Conservation (phyloP, 2,797 vertebrate genomes). For the Acridotheres tristis region DNA sequence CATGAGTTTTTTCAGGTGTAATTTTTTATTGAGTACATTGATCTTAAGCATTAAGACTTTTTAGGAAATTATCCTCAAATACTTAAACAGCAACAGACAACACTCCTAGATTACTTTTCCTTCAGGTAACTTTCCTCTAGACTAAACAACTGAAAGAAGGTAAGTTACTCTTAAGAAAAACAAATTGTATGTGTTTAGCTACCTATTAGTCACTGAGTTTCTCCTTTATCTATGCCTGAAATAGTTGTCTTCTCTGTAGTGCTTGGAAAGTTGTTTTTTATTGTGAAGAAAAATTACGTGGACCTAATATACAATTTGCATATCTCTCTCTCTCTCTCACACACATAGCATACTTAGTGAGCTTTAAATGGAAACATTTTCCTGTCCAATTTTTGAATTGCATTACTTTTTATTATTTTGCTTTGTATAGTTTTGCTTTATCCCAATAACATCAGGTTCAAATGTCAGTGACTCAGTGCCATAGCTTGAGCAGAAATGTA, state of each 20-base stretch:
- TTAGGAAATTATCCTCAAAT: neutral
- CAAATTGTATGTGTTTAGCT: neutral
- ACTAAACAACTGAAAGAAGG: neutral
- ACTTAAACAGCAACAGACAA: neutral
- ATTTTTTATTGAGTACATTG: neutral
- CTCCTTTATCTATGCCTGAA: neutral
- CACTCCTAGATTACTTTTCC: neutral
- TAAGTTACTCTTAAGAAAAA: neutral
- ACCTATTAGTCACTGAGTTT: neutral
- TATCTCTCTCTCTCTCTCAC: neutral
- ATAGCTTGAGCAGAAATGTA: neutral
- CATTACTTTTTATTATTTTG: neutral
- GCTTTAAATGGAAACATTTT: neutral
- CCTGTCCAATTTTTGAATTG: neutral
- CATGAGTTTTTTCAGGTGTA: neutral
- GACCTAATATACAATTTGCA: neutral
- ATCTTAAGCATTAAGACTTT: neutral
- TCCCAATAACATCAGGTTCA: neutral
- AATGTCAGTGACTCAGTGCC: neutral
- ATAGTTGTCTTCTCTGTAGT: neutral
- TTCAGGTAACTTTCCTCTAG: neutral
- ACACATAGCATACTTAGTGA: neutral
- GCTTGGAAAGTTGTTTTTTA: neutral
- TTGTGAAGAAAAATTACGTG: neutral
- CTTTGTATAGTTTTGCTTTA: neutral